phyloP scores from a whole-genome alignment of 2,797 vertebrate genomes.

The Sebastes dallii region DNA sequence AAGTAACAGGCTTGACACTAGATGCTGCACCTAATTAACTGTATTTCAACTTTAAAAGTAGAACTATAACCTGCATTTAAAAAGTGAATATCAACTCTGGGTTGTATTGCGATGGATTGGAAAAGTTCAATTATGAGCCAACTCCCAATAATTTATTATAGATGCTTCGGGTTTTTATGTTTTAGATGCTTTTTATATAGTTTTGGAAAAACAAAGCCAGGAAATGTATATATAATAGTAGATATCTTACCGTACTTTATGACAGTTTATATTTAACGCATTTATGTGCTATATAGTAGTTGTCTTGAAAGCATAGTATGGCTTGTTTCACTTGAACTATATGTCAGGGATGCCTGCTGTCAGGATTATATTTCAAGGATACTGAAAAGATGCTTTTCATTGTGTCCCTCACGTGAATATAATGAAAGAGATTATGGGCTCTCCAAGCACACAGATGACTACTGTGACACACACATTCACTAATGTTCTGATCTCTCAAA shows the following conservation, averaged over 20 bases:
- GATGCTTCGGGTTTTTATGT: not conserved
- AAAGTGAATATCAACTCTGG: not conserved
- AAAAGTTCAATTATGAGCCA: not conserved
- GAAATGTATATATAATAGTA: not conserved
- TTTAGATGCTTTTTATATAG: not conserved
- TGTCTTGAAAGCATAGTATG: not conserved
- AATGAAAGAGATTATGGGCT: conserved; percentile 38
- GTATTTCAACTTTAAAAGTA: not conserved
- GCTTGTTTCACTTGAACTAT: conserved; percentile 15
- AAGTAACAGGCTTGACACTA: not conserved
- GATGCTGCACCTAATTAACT: not conserved
- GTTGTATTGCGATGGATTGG: not conserved
- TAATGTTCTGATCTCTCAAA: conserved; percentile 42
- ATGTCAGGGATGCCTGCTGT: conserved; percentile 9
- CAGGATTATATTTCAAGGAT: conserved; percentile 18
- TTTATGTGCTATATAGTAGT: not conserved
- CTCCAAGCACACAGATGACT: conserved; percentile 30
- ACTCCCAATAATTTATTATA: not conserved
- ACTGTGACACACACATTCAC: conserved; percentile 15
- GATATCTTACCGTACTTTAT: not conserved
- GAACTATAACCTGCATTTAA: not conserved
- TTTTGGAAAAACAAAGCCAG: not conserved
- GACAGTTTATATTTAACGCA: not conserved
- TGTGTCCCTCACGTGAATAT: conserved; percentile 45
- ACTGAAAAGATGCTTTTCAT: conserved; percentile 26